Base-by-base conservation (phyloP, 1,140 invertebrate genomes). In the Drosophila albomicans region DNA sequence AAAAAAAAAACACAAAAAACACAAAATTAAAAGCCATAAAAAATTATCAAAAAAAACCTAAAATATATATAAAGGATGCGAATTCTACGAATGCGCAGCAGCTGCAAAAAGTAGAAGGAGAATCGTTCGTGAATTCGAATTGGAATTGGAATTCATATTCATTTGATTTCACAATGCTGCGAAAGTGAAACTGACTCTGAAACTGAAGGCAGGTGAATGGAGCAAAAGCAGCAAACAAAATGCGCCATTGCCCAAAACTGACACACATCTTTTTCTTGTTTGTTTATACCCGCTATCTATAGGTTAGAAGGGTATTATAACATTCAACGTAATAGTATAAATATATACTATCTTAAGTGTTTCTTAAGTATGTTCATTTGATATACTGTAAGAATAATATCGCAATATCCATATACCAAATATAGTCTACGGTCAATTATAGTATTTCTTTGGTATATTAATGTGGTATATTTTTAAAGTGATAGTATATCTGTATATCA, bases 91-190 rank as follows among this genome's bases (percentile, higher is more conserved):
- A 86, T 81, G 69, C 28, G 54, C 51, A 70, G 82, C 84, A 88
- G 84, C 84, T 84, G 84, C 85, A 89, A 88, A 78, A 80, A 68
- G 52, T 20, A n/a, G 78, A 62, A 75, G 48, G 32, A 32, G 45
- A 68, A 61, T 62, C n/a, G 4, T 56, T 65, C 51, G 68, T 49
- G 56, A 78, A 61, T 59, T 59, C 68, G 75, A 78, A 75, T 88
- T 88, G 56, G 48, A 78, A 61, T 59, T 58, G 74, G 75, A 78
- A 75, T 88, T 88, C 85, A 88, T 88, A 88, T 88, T 85, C 84
- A 71, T 88, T 88, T 88, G 86, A 89, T 90, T 88, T 88, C 85
- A 88, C 81, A 89, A 89, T 85, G 78, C 70, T 81, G 75, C 85
- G 85, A 88, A 88, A 88, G 85, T 88, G 85, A 88, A 88, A 85